These are phyloP conservation scores for Proctacanthus coquilletti DNA, from an alignment of 1,140 invertebrate species.

Conservation along the genomic window DNA sequence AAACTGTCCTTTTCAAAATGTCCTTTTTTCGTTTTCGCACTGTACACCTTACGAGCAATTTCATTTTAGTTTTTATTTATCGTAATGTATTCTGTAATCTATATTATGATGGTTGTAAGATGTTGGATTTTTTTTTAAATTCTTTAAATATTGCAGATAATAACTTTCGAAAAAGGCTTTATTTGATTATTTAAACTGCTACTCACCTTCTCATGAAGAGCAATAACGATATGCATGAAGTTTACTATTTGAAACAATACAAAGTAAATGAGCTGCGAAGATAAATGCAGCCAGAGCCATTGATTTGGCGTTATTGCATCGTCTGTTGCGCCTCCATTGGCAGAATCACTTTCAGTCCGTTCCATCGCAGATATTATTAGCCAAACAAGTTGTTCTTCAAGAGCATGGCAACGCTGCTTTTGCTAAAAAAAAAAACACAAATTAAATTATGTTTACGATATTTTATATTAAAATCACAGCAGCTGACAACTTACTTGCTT, in stretches of 20 bases:
- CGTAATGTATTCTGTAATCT: too few relatives aligned
- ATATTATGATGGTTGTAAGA: too few relatives aligned
- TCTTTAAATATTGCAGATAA: too few relatives aligned
- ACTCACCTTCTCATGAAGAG: slow-evolving; percentile 66
- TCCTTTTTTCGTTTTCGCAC: too few relatives aligned
- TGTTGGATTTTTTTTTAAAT: too few relatives aligned
- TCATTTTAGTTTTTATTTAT: too few relatives aligned
- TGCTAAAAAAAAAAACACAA: slow-evolving; percentile 37
- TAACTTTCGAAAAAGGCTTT: slow-evolving; percentile 1
- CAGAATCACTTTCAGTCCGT: slow-evolving; percentile 54
- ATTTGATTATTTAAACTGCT: not conserved
- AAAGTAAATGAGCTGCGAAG: slow-evolving; percentile 91
- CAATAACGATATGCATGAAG: slow-evolving; percentile 82
- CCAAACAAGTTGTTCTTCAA: slow-evolving; percentile 89
- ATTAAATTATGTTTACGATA: slow-evolving; percentile 1
- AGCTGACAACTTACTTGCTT: slow-evolving; percentile 33
- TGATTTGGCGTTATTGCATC: slow-evolving; percentile 23
- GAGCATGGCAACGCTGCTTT: slow-evolving; percentile 72
- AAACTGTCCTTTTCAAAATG: too few relatives aligned
- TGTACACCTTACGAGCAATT: too few relatives aligned
- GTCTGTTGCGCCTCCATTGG: slow-evolving; percentile 15
- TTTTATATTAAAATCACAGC: slow-evolving; percentile 27
- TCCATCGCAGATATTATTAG: slow-evolving; percentile 86
- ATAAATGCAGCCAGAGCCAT: slow-evolving; percentile 84
- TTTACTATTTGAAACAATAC: slow-evolving; percentile 87